phyloP scores from a whole-genome alignment of 2,797 vertebrate genomes.

The Tamandua tetradactyla region DNA sequence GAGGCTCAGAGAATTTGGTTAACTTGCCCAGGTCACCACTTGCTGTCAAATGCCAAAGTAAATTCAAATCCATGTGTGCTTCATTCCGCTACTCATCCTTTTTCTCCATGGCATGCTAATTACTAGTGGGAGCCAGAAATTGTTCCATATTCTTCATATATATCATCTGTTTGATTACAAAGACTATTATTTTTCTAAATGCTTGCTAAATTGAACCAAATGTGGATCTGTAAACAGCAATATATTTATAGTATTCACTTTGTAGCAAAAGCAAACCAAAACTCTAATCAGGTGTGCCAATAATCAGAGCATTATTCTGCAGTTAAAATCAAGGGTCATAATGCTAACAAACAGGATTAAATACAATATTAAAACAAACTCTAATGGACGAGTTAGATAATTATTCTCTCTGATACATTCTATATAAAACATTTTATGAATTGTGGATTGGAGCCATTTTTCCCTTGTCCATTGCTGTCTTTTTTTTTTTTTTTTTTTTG shows the following conservation, averaged over 20 bases:
- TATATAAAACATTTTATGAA: background rate
- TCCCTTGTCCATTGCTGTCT: background rate
- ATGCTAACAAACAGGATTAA: slow-evolving; percentile 11
- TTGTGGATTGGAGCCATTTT: background rate
- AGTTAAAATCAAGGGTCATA: background rate
- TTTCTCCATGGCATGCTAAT: background rate
- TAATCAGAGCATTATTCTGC: slow-evolving; percentile 11
- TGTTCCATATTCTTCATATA: background rate
- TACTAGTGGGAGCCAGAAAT: background rate
- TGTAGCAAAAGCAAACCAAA: background rate
- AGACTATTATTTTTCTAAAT: background rate
- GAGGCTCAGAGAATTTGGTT: background rate
- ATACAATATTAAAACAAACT: background rate
- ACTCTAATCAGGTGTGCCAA: background rate
- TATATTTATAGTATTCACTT: background rate
- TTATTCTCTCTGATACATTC: background rate
- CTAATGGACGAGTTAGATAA: background rate
- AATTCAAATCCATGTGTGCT: background rate
- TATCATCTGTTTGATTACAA: background rate
- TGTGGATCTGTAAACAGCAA: slow-evolving; percentile 6
- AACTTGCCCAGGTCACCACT: background rate
- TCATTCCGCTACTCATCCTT: background rate
- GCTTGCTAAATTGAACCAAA: background rate
- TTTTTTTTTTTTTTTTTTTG: background rate
- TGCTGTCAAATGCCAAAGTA: background rate